phyloP scores from a whole-genome alignment of 2,888 invertebrate genomes.

The Eumerus sabulonum region DNA sequence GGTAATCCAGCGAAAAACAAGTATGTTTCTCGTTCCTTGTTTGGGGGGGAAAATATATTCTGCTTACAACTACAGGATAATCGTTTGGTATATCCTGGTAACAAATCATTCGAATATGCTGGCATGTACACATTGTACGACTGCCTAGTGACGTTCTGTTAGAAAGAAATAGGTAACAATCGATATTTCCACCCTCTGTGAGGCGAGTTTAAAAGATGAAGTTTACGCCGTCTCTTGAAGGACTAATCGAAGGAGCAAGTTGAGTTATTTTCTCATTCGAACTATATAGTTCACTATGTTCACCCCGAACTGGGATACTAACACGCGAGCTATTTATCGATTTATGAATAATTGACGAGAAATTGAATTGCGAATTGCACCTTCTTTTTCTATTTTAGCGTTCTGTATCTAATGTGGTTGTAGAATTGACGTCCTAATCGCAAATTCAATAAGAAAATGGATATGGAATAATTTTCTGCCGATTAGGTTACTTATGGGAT shows the following conservation, averaged over 20 bases:
- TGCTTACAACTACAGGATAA: conserved; percentile 20
- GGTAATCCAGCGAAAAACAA: conserved; percentile 41
- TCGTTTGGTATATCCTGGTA: conserved; percentile 23
- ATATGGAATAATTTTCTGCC: neutral
- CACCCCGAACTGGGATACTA: neutral
- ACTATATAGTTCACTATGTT: conserved; percentile 17
- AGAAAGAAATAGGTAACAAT: neutral
- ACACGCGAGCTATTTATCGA: conserved; percentile 53
- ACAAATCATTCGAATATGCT: conserved; percentile 43
- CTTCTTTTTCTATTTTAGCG: conserved; percentile 33
- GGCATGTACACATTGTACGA: conserved; percentile 24
- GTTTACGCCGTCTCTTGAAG: neutral
- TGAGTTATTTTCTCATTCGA: conserved; percentile 38
- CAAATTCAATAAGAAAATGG: conserved; percentile 15
- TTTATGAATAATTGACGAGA: conserved; percentile 42
- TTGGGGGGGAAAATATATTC: neutral
- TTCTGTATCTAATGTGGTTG: conserved; percentile 19
- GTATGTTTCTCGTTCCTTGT: neutral
- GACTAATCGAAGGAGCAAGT: conserved; percentile 14
- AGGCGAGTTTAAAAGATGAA: no score
- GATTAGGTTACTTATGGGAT: conserved; percentile 6
- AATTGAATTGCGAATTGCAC: conserved; percentile 33
- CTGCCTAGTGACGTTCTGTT: conserved; percentile 20
- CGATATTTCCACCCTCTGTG: neutral
- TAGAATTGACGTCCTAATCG: conserved; percentile 41